phyloP scores from a whole-genome alignment of 2,797 vertebrate species.

The Anniella stebbinsi region DNA sequence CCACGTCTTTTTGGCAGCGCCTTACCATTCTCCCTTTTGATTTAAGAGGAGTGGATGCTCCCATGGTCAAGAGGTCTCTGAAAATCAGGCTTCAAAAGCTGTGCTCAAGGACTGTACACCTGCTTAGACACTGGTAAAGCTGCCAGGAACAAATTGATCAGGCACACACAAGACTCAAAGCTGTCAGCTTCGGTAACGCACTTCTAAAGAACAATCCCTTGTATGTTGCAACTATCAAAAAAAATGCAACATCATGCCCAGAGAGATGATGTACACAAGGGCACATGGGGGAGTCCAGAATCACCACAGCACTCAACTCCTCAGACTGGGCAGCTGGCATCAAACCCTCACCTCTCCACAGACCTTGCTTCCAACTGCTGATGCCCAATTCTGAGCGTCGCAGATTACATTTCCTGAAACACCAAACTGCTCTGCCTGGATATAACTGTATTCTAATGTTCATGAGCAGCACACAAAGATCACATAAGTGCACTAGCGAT shows the following conservation, averaged over 20 bases:
- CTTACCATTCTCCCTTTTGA: not conserved
- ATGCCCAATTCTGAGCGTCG: not conserved
- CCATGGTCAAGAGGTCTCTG: not conserved
- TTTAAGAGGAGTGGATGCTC: no score
- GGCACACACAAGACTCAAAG: not conserved
- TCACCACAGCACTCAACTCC: not conserved
- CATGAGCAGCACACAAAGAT: not conserved
- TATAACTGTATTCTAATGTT: not conserved
- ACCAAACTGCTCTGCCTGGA: not conserved
- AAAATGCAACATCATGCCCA: not conserved
- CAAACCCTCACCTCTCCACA: not conserved
- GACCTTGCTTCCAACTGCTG: not conserved
- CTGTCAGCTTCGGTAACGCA: not conserved
- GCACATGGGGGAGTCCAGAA: not conserved
- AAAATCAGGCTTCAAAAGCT: not conserved
- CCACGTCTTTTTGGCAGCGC: fast-evolving
- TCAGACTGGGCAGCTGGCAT: not conserved
- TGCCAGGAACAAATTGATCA: not conserved
- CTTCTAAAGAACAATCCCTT: not conserved
- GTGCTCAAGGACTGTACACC: fast-evolving
- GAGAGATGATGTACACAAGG: not conserved
- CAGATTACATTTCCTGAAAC: not conserved
- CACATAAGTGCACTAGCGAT: not conserved
- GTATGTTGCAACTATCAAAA: not conserved
- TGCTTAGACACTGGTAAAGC: not conserved